Percentiles rank a stretch among this genome's conserved stretches.
Evolutionary conservation across 2,113 vertebrate genomes (phyloP).

Genomic region (Carollia perspicillata): DNA sequence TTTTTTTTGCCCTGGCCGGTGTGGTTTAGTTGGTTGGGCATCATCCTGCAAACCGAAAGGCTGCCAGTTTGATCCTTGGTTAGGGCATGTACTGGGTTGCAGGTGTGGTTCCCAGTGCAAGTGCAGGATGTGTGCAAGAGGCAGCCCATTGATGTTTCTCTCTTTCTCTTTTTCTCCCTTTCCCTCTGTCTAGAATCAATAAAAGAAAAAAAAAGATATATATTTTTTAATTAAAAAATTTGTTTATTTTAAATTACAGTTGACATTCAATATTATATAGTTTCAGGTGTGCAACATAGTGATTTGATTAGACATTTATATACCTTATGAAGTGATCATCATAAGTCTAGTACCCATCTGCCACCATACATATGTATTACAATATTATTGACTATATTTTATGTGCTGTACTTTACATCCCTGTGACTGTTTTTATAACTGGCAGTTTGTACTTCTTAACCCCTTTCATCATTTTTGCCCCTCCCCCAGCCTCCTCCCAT

Average conservation of each 20-base stretch:
- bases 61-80: too few relatives aligned
- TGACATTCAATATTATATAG: neutral
- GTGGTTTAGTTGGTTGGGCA: too few relatives aligned
- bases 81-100: too few relatives aligned
- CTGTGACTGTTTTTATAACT: neutral
- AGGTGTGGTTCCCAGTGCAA: too few relatives aligned
- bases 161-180: too few relatives aligned
- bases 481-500: neutral
- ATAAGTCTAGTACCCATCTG: neutral
- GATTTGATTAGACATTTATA: neutral
- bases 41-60: too few relatives aligned
- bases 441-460: neutral
- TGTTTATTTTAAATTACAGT: neutral
- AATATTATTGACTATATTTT: neutral
- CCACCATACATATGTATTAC: neutral
- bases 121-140: too few relatives aligned
- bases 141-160: too few relatives aligned
- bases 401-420: neutral
- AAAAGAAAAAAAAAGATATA: neutral
- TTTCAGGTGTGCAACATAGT: neutral
- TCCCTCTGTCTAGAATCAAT: too few relatives aligned
- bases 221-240: neutral
- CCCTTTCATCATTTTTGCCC: neutral
- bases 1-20: too few relatives aligned
- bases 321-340: neutral